Conservation (phyloP, 1,140 invertebrate species). For the Ceratina japonica region DNA sequence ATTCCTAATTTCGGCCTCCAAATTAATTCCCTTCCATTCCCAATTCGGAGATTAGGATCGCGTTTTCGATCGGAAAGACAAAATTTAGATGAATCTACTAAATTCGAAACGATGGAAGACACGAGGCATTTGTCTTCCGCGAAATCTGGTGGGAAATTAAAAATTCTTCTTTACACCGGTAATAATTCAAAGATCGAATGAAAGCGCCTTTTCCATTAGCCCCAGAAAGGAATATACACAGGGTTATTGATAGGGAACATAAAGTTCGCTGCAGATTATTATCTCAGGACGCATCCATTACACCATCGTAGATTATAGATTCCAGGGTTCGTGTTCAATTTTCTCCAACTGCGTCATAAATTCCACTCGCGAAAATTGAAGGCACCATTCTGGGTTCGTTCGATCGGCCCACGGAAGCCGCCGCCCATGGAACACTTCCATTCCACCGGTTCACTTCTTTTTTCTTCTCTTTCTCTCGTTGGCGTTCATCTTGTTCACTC, state of each 20-base stretch:
- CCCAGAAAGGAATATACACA: conserved; percentile 39
- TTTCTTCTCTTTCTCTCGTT: neutral
- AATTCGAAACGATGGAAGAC: too few species aligned
- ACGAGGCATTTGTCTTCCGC: too few species aligned
- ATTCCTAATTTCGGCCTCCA: conserved; percentile 18
- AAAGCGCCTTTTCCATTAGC: conserved; percentile 34
- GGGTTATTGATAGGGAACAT: conserved; percentile 59
- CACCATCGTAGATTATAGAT: conserved; percentile 59
- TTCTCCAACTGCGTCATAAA: conserved; percentile 59
- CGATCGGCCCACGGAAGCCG: conserved; percentile 20
- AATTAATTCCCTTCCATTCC: conserved; percentile 1
- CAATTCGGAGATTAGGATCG: neutral
- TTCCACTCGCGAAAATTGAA: conserved; percentile 55
- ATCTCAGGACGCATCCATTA: conserved; percentile 57
- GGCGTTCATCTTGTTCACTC: too few species aligned
- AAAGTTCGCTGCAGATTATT: conserved; percentile 60
- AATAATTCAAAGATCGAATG: conserved; percentile 24
- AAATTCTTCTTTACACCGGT: neutral
- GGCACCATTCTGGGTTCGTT: conserved; percentile 34
- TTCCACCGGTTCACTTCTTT: neutral
- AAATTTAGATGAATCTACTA: neutral
- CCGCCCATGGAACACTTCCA: neutral
- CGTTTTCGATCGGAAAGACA: neutral
- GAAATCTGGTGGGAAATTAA: too few species aligned
- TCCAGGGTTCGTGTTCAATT: conserved; percentile 60